Percentiles rank a stretch among this genome's conserved stretches.
Evolutionary conservation across 92 coral and sea anemone genomes (phyloP).

Genomic region (Palythoa grandis): DNA sequence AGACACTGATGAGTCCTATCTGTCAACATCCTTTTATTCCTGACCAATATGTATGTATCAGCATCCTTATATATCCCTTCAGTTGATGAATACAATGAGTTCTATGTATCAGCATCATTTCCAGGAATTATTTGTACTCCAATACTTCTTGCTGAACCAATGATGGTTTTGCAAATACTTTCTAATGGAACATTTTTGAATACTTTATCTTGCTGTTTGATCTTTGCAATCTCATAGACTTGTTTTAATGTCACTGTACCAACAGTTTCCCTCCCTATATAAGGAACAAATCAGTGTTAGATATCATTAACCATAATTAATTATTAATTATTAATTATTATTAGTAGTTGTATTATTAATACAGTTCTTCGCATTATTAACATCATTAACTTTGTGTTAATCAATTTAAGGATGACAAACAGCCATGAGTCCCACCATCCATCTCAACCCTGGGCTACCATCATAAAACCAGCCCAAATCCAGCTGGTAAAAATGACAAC

Average conservation of each 20-base stretch:
- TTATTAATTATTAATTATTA: neutral
- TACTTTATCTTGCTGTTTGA: constrained; percentile 80
- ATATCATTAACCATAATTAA: neutral
- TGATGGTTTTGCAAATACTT: constrained; percentile 84
- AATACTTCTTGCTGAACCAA: constrained; percentile 95
- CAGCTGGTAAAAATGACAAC: too few relatives aligned
- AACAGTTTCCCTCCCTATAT: constrained; percentile 81
- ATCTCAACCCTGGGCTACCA: too few relatives aligned
- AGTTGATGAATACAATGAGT: neutral
- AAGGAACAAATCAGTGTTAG: neutral
- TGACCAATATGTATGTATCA: too few relatives aligned
- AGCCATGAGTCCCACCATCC: too few relatives aligned
- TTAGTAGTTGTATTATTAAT: neutral
- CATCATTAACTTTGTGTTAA: too few relatives aligned
- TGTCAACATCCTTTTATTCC: too few relatives aligned
- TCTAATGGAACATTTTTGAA: constrained; percentile 85
- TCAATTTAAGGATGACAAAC: too few relatives aligned
- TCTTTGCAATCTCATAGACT: constrained; percentile 88
- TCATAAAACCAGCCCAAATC: too few relatives aligned
- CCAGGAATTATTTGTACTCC: constrained; percentile 85
- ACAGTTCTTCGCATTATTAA: too few relatives aligned
- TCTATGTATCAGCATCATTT: constrained; percentile 47
- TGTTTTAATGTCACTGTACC: constrained; percentile 94
- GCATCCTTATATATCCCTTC: too few relatives aligned
- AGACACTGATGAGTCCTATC: too few relatives aligned